phyloP scores from a whole-genome alignment of 2,888 invertebrate species.

The Zaprionus bogoriensis region DNA sequence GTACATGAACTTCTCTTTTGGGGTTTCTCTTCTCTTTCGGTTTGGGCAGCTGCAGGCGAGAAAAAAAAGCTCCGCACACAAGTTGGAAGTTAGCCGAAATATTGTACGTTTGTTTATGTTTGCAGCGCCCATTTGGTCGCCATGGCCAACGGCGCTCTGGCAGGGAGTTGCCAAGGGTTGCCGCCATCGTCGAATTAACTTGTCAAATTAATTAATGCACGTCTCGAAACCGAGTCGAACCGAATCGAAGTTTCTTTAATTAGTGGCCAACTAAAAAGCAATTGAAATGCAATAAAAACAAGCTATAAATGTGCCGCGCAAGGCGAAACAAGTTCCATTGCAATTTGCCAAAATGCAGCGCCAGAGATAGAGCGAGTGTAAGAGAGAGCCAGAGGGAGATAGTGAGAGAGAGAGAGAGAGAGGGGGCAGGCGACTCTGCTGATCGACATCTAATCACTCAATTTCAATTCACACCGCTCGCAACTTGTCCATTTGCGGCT shows the following conservation, averaged over 20 bases:
- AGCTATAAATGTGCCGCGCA: conserved; percentile 42
- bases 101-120: not conserved
- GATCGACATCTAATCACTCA: conserved; percentile 62
- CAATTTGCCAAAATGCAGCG: conserved; percentile 20
- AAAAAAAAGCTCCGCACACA: conserved; percentile 20
- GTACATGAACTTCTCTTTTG: conserved; percentile 54
- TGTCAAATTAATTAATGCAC: conserved; percentile 57
- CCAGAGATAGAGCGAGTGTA: not conserved
- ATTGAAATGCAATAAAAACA: conserved; percentile 69
- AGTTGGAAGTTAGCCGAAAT: conserved; percentile 5
- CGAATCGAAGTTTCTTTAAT: conserved; percentile 52
- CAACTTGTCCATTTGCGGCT: conserved; percentile 46
- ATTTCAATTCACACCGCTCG: conserved; percentile 55
- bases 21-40: not conserved
- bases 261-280: conserved; percentile 46
- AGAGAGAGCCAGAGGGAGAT: not conserved
- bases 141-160: conserved; percentile 26
- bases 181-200: conserved; percentile 25
- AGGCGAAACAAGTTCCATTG: conserved; percentile 35
- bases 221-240: conserved; percentile 9
- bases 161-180: conserved; percentile 26
- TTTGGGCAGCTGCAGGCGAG: not conserved
- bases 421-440: not conserved
- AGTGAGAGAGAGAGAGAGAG: not conserved
- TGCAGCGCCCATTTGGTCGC: conserved; percentile 26